Evolutionary conservation across 2,113 vertebrate genomes (phyloP).

Genomic region (Camelus bactrianus): DNA sequence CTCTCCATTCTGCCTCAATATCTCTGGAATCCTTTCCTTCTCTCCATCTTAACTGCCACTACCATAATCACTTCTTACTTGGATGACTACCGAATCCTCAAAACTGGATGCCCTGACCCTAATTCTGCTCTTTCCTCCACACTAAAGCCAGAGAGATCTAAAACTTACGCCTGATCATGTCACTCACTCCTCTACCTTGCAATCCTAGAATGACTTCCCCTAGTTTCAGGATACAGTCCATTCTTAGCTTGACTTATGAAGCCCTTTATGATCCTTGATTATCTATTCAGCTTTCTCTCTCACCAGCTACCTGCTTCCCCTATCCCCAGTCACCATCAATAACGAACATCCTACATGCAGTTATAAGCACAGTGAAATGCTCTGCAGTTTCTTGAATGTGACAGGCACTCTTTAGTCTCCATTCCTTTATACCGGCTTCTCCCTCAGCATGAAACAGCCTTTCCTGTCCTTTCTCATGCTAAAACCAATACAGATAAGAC

Average conservation of each 20-base stretch:
- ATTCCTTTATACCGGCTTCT: not conserved
- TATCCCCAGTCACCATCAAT: not conserved
- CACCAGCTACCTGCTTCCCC: not conserved
- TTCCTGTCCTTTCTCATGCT: not conserved
- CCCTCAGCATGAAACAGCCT: not conserved
- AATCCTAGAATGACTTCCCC: not conserved
- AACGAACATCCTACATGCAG: not conserved
- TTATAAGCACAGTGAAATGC: not conserved
- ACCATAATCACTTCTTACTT: not conserved
- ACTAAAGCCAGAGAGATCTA: not conserved
- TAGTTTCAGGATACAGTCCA: not conserved
- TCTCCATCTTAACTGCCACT: not conserved
- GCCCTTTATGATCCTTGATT: not conserved
- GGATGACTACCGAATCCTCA: not conserved
- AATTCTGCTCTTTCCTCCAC: not conserved
- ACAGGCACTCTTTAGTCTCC: not conserved
- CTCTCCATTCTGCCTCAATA: not conserved
- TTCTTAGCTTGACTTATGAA: not conserved
- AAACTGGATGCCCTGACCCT: not conserved
- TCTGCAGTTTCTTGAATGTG: not conserved
- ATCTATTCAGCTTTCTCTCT: not conserved
- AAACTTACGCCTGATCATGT: slow-evolving; percentile 1
- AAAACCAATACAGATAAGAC: slow-evolving; percentile 5
- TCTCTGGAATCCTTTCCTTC: not conserved
- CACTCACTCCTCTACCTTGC: not conserved